Evolutionary conservation across 2,888 invertebrate species (phyloP).

Genomic region (Steinernema hermaphroditum): DNA sequence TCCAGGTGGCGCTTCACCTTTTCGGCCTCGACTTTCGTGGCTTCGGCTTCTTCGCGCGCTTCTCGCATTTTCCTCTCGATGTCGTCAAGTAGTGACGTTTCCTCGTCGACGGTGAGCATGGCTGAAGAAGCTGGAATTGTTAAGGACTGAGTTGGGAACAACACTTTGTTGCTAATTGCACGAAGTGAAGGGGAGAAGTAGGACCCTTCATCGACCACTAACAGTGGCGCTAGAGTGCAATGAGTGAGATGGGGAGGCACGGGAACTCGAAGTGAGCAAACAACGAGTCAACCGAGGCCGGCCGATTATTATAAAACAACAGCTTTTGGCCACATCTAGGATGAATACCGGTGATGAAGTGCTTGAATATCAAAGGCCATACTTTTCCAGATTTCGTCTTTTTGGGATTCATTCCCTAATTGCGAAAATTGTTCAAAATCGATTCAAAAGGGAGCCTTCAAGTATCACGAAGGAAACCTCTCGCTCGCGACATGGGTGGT

Average conservation of each 20-base stretch:
- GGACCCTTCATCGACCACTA: not conserved
- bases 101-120: conserved; percentile 66
- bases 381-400: too few species aligned
- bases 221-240: conserved; percentile 25
- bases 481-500: too few species aligned
- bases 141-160: not conserved
- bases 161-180: not conserved
- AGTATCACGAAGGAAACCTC: too few species aligned
- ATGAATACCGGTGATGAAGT: too few species aligned
- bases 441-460: too few species aligned
- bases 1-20: conserved; percentile 91
- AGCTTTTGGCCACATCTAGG: too few species aligned
- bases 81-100: conserved; percentile 80
- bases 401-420: too few species aligned
- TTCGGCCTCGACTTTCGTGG: conserved; percentile 95
- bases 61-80: conserved; percentile 99
- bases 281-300: too few species aligned
- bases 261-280: too few species aligned
- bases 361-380: too few species aligned
- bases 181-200: conserved; percentile 1
- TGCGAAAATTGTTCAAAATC: too few species aligned
- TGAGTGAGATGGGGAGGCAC: conserved; percentile 5
- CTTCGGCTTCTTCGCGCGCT: conserved; percentile 97
- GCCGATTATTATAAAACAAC: too few species aligned
- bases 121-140: conserved; percentile 5